A percentile compares a stretch with the other conserved stretches of the same genome.
phyloP scores from a whole-genome alignment of 1,140 invertebrate genomes.

The Zaprionus ghesquierei region DNA sequence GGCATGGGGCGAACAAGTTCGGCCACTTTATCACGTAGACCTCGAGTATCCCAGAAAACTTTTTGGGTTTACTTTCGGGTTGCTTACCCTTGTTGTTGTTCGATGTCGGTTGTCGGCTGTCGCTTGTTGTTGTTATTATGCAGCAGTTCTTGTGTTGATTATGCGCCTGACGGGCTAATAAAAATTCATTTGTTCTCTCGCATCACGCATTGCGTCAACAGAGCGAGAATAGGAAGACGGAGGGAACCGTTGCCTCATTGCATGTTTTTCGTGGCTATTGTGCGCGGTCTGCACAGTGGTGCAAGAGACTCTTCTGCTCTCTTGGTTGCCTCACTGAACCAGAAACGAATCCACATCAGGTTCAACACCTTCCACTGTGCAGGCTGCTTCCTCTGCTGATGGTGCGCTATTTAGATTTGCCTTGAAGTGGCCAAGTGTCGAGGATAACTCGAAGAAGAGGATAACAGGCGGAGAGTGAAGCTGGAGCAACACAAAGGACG shows the following conservation, averaged over 20 bases:
- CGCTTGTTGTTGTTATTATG: constrained; percentile 67
- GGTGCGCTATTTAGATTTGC: constrained; percentile 62
- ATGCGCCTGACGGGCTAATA: constrained; percentile 66
- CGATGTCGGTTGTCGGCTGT: constrained; percentile 32
- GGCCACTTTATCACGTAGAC: constrained; percentile 74
- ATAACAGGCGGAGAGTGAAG: not conserved
- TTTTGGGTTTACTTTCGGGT: constrained; percentile 32
- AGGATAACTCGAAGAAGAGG: constrained; percentile 24
- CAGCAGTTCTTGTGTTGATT: constrained; percentile 70
- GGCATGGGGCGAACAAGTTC: constrained; percentile 40
- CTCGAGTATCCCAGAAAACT: constrained; percentile 52
- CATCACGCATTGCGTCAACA: constrained; percentile 40
- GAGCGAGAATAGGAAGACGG: not conserved
- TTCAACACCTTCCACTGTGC: constrained; percentile 47
- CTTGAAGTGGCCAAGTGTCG: constrained; percentile 77
- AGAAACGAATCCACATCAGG: not conserved
- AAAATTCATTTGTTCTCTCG: constrained; percentile 67
- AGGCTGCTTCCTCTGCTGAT: constrained; percentile 34
- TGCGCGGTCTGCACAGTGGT: not conserved
- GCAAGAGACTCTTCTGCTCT: not conserved
- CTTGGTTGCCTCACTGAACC: not conserved
- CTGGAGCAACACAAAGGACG: constrained; percentile 27
- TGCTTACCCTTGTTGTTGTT: constrained; percentile 30
- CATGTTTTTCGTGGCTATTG: not conserved
- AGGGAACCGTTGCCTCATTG: not conserved